Evolutionary conservation across 2,888 invertebrate species (phyloP).

Genomic region (Caradrina clavipalpis): DNA sequence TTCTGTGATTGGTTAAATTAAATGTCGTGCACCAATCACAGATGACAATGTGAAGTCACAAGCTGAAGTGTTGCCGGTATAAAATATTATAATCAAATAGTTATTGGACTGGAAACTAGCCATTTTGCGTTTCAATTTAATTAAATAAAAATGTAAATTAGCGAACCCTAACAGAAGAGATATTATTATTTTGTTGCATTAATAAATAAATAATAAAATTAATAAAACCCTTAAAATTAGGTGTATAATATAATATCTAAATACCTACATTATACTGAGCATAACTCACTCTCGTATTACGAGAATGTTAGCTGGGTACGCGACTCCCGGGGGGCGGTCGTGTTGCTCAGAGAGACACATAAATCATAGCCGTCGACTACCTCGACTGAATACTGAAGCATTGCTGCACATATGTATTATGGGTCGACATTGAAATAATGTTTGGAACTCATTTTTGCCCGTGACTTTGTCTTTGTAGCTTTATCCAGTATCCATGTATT

Average conservation of each 20-base stretch:
- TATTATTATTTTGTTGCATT: no score
- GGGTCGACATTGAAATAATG: slow-evolving; percentile 14
- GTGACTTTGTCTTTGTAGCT: neutral
- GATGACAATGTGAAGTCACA: no score
- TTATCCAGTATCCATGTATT: no score
- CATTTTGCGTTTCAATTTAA: no score
- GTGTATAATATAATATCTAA: neutral
- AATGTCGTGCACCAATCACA: no score
- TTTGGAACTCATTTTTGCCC: neutral
- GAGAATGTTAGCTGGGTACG: slow-evolving; percentile 41
- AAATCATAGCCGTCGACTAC: slow-evolving; percentile 43
- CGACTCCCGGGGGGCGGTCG: slow-evolving; percentile 39
- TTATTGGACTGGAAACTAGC: no score
- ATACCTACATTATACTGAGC: neutral
- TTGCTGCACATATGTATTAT: slow-evolving; percentile 11
- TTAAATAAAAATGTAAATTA: no score
- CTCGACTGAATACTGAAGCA: slow-evolving; percentile 47
- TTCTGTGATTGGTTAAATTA: no score
- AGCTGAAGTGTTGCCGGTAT: no score
- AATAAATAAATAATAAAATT: no score
- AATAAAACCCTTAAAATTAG: neutral
- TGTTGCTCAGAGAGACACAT: slow-evolving; percentile 40
- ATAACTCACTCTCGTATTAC: slow-evolving; percentile 44
- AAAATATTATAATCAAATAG: no score
- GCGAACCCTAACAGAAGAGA: no score